phyloP scores from a whole-genome alignment of 1,140 invertebrate genomes.

The Trachymyrmex septentrionalis region DNA sequence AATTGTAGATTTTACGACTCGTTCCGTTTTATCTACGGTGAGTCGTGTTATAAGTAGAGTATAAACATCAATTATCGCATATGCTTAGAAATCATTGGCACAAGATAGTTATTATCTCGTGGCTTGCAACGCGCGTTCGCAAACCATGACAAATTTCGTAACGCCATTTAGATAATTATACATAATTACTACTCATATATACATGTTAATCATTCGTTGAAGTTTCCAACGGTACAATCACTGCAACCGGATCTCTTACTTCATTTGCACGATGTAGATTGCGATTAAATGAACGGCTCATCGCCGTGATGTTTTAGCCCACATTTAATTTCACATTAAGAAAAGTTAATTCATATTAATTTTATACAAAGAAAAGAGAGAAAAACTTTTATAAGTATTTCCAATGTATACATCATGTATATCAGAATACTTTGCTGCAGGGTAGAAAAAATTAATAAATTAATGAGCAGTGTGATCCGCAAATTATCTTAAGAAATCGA shows the following conservation, averaged over 20 bases:
- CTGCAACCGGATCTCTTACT: conserved; percentile 39
- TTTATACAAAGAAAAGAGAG: too few species aligned
- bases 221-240: conserved; percentile 52
- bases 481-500: conserved; percentile 17
- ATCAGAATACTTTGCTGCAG: background rate
- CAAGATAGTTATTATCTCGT: conserved; percentile 69
- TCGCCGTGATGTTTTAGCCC: conserved; percentile 14
- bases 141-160: conserved; percentile 54
- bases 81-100: conserved; percentile 71
- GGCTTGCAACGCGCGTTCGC: conserved; percentile 56
- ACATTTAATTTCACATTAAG: conserved; percentile 23
- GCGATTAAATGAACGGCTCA: conserved; percentile 16
- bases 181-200: conserved; percentile 42
- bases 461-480: background rate
- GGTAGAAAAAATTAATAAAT: background rate
- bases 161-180: conserved; percentile 64
- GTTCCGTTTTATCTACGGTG: background rate
- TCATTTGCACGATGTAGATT: conserved; percentile 30
- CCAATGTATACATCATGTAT: too few species aligned
- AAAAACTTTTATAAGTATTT: background rate
- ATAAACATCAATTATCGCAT: conserved; percentile 74
- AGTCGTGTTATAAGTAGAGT: conserved; percentile 67
- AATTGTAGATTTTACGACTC: conserved; percentile 71
- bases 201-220: conserved; percentile 46
- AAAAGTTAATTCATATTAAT: conserved; percentile 12